Evolutionary conservation across 1,140 invertebrate species (phyloP).

Genomic region (Elymnias hypermnestra): DNA sequence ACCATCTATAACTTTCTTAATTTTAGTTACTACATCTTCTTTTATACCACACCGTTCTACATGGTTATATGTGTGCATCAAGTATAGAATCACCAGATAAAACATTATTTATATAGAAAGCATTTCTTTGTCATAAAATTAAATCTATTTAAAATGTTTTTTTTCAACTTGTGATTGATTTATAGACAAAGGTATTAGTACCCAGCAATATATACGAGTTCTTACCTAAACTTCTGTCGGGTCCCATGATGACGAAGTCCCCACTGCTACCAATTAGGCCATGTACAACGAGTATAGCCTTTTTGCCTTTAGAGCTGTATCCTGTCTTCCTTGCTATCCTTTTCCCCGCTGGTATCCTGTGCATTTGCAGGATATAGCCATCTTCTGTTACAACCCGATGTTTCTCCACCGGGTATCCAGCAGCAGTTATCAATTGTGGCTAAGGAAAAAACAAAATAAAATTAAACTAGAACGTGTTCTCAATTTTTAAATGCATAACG

Average conservation of each 20-base stretch:
- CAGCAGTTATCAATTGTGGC: constrained; percentile 62
- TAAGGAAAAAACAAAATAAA: constrained; percentile 24
- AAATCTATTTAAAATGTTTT: too few relatives aligned
- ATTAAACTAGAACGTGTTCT: background rate
- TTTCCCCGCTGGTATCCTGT: constrained; percentile 77
- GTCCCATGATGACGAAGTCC: constrained; percentile 83
- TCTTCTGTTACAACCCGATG: constrained; percentile 82
- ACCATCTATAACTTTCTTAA: too few relatives aligned
- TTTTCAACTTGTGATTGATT: too few relatives aligned
- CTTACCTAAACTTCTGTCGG: constrained; percentile 79
- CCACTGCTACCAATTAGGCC: constrained; percentile 83
- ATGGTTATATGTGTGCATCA: too few relatives aligned
- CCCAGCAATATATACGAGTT: too few relatives aligned
- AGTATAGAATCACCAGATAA: too few relatives aligned
- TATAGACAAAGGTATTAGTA: too few relatives aligned
- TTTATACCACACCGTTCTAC: too few relatives aligned
- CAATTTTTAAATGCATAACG: too few relatives aligned
- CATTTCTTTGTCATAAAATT: too few relatives aligned
- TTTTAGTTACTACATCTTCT: too few relatives aligned
- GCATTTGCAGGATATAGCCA: constrained; percentile 83
- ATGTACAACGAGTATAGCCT: constrained; percentile 82
- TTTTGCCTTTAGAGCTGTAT: constrained; percentile 56
- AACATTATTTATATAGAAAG: too few relatives aligned
- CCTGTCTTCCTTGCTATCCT: constrained; percentile 42
- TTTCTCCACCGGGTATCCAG: constrained; percentile 80